Evolutionary conservation across 2,888 invertebrate genomes (phyloP), one percentile per base, ranked within the genome.

Genomic region (Thereva unica): DNA sequence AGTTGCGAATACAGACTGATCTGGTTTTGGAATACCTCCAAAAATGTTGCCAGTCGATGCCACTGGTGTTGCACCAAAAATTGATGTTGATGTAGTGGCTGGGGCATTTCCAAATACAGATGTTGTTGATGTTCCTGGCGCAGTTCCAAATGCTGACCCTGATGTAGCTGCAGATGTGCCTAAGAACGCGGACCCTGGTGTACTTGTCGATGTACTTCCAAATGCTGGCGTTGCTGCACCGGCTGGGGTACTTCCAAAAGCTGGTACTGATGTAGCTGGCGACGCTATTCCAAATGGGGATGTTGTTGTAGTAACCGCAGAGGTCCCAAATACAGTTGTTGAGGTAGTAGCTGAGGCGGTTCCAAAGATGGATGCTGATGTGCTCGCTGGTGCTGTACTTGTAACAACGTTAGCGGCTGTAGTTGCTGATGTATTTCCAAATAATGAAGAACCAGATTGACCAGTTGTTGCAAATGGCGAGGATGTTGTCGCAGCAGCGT

Each of bases 11-110:
- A 75, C 74, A 0, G 76, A 74, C 37, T 73, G 73, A 37, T 78
- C 78, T 3, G 79, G 76, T 68, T 79, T 79, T 0, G 79, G 78
- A 12, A 78, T 75, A 50, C 73, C 76, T 2, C 75, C 76, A 56
- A 79, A 79, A 35, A 78, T 71, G 52, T 71, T 76, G 5, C 71
- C 73, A 9, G 71, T 57, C 38, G 47, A 42, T 10, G 49, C 7
- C 5, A 10, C 45, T 5, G 67, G 38, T 8, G 65, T 40, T 1
- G 40, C 42, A 8, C 42, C 47, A 37, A 55, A 53, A 9, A 34
- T 45, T 10, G 61, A 41, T 10, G 50, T 57, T 9, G 71, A 40
- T 5, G 74, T 64, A 7, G 70, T 67, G 8, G 71, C 37, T 9
- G 40, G 10, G 5, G 34, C 35, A n/a, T 41, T 64, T 37, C 57